A percentile compares a stretch with the other conserved stretches of the same genome.
Conservation (phyloP, 2,888 invertebrate genomes). For the Dorcus hopei region DNA sequence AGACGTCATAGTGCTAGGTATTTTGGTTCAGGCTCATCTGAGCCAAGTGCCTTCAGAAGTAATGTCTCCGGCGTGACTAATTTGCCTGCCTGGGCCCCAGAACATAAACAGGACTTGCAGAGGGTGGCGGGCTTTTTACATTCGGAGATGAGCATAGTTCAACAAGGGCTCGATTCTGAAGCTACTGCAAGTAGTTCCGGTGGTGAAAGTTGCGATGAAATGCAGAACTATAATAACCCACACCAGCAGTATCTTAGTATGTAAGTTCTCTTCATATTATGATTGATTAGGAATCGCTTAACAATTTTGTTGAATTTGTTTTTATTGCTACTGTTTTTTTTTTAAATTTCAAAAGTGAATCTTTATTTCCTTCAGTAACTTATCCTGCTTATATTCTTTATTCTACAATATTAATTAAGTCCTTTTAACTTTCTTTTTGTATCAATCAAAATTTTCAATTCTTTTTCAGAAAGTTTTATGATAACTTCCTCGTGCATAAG, state of each 20-base stretch:
- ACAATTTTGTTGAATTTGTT: neutral
- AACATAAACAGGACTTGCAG: conserved; percentile 59
- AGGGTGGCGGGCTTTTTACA: conserved; percentile 70
- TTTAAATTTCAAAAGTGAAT: too few relatives aligned
- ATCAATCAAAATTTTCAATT: too few relatives aligned
- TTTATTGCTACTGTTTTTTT: neutral
- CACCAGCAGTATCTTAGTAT: conserved; percentile 73
- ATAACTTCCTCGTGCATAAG: too few relatives aligned
- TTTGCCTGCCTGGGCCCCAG: conserved; percentile 49
- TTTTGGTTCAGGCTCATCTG: conserved; percentile 54
- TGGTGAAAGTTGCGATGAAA: conserved; percentile 91
- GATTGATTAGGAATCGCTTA: neutral
- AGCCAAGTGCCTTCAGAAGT: conserved; percentile 30
- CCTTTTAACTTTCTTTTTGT: too few relatives aligned
- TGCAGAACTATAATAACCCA: conserved; percentile 73
- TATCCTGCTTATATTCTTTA: too few relatives aligned
- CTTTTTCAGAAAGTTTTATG: too few relatives aligned
- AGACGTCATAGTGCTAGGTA: conserved; percentile 47
- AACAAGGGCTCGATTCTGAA: conserved; percentile 82
- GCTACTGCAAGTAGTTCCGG: conserved; percentile 93
- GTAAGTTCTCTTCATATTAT: conserved; percentile 57
- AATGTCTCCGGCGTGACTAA: conserved; percentile 37
- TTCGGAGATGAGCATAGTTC: conserved; percentile 70
- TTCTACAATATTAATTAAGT: neutral
- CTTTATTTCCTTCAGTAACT: neutral